Percentiles rank a stretch among this genome's conserved stretches.
Conservation (phyloP, 2,888 invertebrate species). For the Drosophila ustulata region DNA sequence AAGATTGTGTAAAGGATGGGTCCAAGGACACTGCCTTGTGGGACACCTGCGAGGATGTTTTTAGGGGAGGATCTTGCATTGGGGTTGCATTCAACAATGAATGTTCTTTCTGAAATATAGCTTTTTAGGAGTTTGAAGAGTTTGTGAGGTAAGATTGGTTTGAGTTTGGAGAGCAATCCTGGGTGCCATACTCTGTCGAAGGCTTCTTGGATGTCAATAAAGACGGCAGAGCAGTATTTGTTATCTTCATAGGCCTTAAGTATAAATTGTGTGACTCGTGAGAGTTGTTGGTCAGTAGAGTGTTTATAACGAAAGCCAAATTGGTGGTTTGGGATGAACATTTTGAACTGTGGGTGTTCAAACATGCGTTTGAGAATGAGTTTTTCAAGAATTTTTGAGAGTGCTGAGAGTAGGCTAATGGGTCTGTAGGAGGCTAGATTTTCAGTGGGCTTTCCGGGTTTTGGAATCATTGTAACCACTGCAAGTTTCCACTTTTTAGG, state of each 20-base stretch:
- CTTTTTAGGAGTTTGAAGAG: too few relatives aligned
- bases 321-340: not conserved
- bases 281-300: not conserved
- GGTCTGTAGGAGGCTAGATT: not conserved
- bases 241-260: not conserved
- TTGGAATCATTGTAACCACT: not conserved
- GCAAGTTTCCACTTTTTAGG: not conserved
- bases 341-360: not conserved
- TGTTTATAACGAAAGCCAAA: not conserved
- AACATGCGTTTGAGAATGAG: not conserved
- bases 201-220: not conserved
- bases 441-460: not conserved
- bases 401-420: not conserved
- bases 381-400: not conserved
- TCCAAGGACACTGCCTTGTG: not conserved
- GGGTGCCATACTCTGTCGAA: not conserved
- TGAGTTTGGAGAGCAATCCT: not conserved
- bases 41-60: not conserved
- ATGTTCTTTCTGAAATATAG: not conserved
- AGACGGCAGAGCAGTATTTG: not conserved
- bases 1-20: conserved; percentile 3
- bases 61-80: not conserved
- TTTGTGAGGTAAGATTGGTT: not conserved
- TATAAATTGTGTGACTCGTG: not conserved
- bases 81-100: not conserved